These are phyloP conservation scores for Drosophila ficusphila DNA, from an alignment of 1,140 invertebrate species.

Conservation along the genomic window DNA sequence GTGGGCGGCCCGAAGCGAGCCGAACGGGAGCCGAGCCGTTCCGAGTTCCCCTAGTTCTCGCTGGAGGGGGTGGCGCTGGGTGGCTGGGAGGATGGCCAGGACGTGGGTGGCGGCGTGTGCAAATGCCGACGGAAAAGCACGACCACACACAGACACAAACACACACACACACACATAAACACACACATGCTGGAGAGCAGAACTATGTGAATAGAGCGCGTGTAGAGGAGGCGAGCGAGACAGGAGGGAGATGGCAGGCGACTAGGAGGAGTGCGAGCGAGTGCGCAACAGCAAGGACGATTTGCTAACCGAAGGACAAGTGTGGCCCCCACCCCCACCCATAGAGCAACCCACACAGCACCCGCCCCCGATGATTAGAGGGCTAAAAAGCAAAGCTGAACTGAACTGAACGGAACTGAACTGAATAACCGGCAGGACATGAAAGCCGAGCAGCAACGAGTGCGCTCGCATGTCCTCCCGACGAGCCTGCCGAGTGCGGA, in stretches of 20 bases:
- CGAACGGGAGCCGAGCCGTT: conserved; percentile 1
- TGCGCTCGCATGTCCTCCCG: conserved; percentile 31
- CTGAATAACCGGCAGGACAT: background rate
- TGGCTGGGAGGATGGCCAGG: background rate
- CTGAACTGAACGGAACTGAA: conserved; percentile 19
- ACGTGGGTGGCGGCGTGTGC: conserved; percentile 9
- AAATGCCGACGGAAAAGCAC: conserved; percentile 46
- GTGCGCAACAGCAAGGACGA: conserved; percentile 42
- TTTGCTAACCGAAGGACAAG: conserved; percentile 66
- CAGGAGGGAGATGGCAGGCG: conserved; percentile 3
- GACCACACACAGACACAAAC: conserved; percentile 33
- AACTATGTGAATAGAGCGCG: conserved; percentile 40
- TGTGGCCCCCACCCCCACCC: background rate
- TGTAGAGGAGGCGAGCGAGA: conserved; percentile 21
- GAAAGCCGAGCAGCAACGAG: conserved; percentile 38
- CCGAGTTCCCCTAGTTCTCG: no score
- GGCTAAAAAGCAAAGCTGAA: conserved; percentile 63
- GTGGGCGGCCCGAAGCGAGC: background rate
- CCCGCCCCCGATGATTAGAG: conserved; percentile 59
- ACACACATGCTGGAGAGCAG: conserved; percentile 13
- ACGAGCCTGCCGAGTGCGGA: conserved; percentile 59
- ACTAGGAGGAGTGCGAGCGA: background rate
- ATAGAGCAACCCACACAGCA: background rate
- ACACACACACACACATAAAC: conserved; percentile 13
- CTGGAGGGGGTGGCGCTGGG: background rate